Evolutionary conservation across 2,797 vertebrate genomes (phyloP).

Genomic region (Uromys caudimaculatus): DNA sequence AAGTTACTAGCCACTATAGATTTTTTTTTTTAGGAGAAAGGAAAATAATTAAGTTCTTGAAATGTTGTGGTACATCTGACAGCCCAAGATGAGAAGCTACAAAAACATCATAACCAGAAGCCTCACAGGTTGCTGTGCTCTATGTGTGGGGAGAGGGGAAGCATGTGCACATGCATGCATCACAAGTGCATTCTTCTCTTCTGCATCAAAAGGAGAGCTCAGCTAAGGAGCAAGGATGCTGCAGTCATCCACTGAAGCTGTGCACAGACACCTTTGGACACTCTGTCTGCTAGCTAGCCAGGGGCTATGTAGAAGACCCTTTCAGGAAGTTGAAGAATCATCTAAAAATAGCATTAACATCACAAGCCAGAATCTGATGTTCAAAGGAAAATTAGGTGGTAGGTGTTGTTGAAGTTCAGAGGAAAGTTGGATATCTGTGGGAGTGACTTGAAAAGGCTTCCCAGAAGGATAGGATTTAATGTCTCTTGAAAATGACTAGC

Average conservation of each 20-base stretch:
- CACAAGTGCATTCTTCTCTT: neutral
- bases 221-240: neutral
- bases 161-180: too few species aligned
- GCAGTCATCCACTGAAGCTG: neutral
- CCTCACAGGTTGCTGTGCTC: neutral
- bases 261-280: neutral
- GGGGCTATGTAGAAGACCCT: neutral
- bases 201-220: neutral
- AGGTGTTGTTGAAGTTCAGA: neutral
- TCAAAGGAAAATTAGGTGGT: neutral
- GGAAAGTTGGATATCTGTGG: neutral
- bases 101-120: neutral
- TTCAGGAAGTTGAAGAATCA: slow-evolving; percentile 1
- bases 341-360: neutral
- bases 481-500: neutral
- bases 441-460: neutral
- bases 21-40: neutral
- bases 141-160: too few species aligned
- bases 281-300: neutral
- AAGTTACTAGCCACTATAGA: slow-evolving; percentile 8
- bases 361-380: neutral
- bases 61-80: slow-evolving; percentile 14
- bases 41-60: slow-evolving; percentile 44
- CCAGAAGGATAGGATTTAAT: neutral
- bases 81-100: neutral